Evolutionary conservation across 2,113 vertebrate genomes (phyloP).

Genomic region (Myodes glareolus): DNA sequence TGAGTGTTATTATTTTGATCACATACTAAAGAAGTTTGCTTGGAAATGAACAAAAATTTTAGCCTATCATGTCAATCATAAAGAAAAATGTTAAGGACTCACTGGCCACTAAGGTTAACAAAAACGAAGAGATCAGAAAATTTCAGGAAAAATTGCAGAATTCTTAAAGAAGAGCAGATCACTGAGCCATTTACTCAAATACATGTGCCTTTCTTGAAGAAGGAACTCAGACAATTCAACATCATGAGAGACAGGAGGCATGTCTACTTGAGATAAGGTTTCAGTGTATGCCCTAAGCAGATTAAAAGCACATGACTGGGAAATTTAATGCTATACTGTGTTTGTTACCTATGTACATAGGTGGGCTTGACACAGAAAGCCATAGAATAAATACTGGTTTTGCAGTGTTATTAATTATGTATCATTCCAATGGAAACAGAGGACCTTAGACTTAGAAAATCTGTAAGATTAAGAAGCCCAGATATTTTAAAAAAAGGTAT

Average conservation of each 20-base stretch:
- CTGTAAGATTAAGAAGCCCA: background rate
- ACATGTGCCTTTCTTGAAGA: background rate
- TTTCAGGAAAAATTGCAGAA: background rate
- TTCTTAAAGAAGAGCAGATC: background rate
- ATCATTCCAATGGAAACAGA: fast-evolving
- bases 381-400: fast-evolving
- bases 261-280: background rate
- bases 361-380: no score
- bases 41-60: background rate
- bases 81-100: background rate
- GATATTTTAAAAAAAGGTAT: background rate
- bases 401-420: fast-evolving
- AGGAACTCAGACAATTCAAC: background rate
- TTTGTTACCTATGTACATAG: fast-evolving
- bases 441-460: background rate
- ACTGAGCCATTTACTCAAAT: background rate
- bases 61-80: background rate
- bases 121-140: background rate
- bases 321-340: fast-evolving
- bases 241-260: fast-evolving
- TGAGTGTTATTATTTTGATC: background rate
- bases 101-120: no score
- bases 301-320: fast-evolving
- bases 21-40: background rate
- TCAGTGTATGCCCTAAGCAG: fast-evolving